Conservation (phyloP, 2,113 vertebrate species). For the Catharus bicknelli region DNA sequence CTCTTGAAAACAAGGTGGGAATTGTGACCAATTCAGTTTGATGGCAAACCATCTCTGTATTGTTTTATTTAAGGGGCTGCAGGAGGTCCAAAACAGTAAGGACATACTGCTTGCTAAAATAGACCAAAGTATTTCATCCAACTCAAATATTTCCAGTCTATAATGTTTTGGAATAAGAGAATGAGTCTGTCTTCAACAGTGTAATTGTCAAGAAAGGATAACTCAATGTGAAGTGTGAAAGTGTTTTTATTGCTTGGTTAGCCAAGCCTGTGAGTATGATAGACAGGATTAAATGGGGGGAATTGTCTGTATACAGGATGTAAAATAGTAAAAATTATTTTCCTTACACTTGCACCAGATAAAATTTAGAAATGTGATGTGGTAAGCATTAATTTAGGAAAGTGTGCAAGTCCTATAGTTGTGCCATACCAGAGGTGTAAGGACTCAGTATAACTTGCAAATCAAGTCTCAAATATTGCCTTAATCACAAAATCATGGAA, state of each 20-base stretch:
- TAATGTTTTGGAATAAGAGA: conserved; percentile 14
- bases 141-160: conserved; percentile 66
- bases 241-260: neutral
- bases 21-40: neutral
- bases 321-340: neutral
- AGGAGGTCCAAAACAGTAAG: neutral
- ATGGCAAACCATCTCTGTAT: neutral
- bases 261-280: neutral
- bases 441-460: neutral
- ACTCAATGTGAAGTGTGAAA: neutral
- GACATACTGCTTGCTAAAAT: neutral
- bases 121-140: neutral
- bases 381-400: neutral
- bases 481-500: neutral
- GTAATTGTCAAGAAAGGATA: neutral
- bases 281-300: neutral
- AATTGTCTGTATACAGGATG: neutral
- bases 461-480: neutral
- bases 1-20: neutral
- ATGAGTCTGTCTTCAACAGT: neutral
- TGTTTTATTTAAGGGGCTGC: neutral
- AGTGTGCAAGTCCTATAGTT: neutral
- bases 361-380: neutral
- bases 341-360: neutral
- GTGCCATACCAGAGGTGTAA: neutral